Percentiles rank a stretch among this genome's conserved stretches.
These are phyloP conservation scores for Lymantria dispar DNA, from an alignment of 2,888 invertebrate genomes.

Conservation along the genomic window DNA sequence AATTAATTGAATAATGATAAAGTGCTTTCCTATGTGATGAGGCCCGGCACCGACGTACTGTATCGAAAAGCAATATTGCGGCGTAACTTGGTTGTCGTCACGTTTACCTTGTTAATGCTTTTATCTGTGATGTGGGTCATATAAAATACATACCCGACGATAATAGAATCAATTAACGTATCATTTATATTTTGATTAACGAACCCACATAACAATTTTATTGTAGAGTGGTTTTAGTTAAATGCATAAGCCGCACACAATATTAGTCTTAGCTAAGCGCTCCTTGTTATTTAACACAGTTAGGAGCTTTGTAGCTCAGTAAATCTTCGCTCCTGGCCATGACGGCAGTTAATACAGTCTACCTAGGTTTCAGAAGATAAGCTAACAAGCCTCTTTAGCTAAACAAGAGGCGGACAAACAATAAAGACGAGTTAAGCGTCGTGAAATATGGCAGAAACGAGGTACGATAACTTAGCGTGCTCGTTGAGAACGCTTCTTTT, in stretches of 20 bases:
- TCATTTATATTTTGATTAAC: constrained; percentile 19
- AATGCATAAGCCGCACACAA: constrained; percentile 7
- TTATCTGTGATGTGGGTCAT: constrained; percentile 48
- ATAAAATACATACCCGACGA: constrained; percentile 39
- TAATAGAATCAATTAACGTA: constrained; percentile 41
- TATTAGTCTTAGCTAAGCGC: constrained; percentile 27
- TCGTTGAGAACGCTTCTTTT: constrained; percentile 72
- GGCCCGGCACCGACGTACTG: constrained; percentile 17
- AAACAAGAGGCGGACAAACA: constrained; percentile 75
- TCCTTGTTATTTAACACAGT: constrained; percentile 46
- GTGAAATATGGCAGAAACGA: constrained; percentile 78
- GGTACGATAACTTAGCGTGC: constrained; percentile 70
- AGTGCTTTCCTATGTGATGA: constrained; percentile 56
- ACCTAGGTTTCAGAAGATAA: constrained; percentile 72
- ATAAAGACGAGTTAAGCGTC: constrained; percentile 75
- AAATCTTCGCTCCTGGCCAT: constrained; percentile 59
- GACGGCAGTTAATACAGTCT: constrained; percentile 73
- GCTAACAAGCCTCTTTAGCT: constrained; percentile 76
- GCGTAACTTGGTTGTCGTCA: constrained; percentile 58
- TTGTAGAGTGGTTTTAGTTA: constrained; percentile 10
- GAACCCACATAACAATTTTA: constrained; percentile 12
- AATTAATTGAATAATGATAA: constrained; percentile 80
- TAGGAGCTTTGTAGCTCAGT: constrained; percentile 53
- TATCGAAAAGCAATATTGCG: constrained; percentile 50
- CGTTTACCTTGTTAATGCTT: constrained; percentile 49